These are phyloP conservation scores for Sparidentex hasta DNA, from an alignment of 2,797 vertebrate genomes.

Conservation along the genomic window DNA sequence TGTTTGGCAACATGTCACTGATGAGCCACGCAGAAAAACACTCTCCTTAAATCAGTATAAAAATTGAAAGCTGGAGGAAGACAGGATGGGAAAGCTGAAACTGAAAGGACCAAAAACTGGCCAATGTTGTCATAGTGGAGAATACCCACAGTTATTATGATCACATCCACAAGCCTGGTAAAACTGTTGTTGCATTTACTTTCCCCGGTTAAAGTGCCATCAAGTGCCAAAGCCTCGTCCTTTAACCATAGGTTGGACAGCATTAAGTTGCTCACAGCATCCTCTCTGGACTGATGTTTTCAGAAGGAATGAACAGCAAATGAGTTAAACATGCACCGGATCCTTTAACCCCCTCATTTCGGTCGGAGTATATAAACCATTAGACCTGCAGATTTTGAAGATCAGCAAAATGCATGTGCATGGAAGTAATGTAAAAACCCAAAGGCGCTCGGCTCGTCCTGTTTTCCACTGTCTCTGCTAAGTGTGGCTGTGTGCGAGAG, in stretches of 20 bases:
- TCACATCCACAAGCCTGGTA: background rate
- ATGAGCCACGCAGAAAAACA: background rate
- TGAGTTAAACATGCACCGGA: conserved; percentile 76
- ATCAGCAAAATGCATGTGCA: conserved; percentile 5
- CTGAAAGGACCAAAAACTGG: background rate
- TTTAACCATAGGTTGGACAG: conserved; percentile 37
- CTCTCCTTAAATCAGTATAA: background rate
- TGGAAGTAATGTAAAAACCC: conserved; percentile 14
- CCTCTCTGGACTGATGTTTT: conserved; percentile 69
- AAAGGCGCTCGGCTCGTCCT: conserved; percentile 13
- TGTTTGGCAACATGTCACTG: background rate
- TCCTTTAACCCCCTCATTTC: conserved; percentile 59
- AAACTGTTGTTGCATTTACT: conserved; percentile 5
- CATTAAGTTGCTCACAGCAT: conserved; percentile 34
- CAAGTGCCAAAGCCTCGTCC: conserved; percentile 2
- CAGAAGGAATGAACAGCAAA: conserved; percentile 77
- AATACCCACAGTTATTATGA: background rate
- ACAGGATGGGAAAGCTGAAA: conserved; percentile 3
- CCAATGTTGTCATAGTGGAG: background rate
- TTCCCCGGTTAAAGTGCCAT: background rate
- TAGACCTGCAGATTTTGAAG: conserved; percentile 9
- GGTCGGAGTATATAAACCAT: background rate
- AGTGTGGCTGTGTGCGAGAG: conserved; percentile 36
- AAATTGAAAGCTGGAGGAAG: background rate
- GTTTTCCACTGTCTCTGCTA: conserved; percentile 22